Evolutionary conservation across 2,797 vertebrate genomes (phyloP).

Genomic region (Brachyalestes nurse): DNA sequence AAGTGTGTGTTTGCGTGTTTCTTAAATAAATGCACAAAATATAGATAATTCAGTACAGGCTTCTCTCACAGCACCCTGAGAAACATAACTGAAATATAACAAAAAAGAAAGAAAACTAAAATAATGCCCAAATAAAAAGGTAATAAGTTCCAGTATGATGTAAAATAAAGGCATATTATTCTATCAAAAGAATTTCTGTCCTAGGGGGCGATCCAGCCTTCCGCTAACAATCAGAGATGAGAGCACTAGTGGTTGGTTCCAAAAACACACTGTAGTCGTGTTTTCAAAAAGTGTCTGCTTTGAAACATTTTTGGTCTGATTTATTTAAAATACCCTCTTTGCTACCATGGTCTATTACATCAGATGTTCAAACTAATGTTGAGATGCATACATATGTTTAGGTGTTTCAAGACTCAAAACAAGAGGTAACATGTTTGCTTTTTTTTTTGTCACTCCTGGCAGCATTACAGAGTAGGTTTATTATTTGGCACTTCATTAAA

Average conservation of each 20-base stretch:
- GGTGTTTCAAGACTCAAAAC: conserved; percentile 80
- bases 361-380: conserved; percentile 66
- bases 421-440: conserved; percentile 80
- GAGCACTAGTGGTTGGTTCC: conserved; percentile 73
- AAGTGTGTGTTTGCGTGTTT: conserved; percentile 56
- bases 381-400: conserved; percentile 73
- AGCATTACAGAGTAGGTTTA: conserved; percentile 79
- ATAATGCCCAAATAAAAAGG: conserved; percentile 72
- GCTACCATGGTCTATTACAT: conserved; percentile 63
- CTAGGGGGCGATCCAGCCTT: conserved; percentile 71
- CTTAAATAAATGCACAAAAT: conserved; percentile 83
- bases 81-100: conserved; percentile 76
- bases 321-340: conserved; percentile 62
- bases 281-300: conserved; percentile 61
- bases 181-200: conserved; percentile 71
- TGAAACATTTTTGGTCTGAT: conserved; percentile 72
- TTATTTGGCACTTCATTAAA: conserved; percentile 88
- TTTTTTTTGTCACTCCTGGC: conserved; percentile 75
- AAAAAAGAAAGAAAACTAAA: conserved; percentile 37
- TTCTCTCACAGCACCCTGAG: conserved; percentile 87
- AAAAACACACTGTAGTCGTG: conserved; percentile 62
- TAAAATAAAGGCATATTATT: conserved; percentile 85
- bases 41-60: conserved; percentile 78
- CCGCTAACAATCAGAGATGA: conserved; percentile 72
- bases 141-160: conserved; percentile 83